Base-by-base conservation (phyloP, 2,888 invertebrate genomes). In the Cantharis flavilabris region DNA sequence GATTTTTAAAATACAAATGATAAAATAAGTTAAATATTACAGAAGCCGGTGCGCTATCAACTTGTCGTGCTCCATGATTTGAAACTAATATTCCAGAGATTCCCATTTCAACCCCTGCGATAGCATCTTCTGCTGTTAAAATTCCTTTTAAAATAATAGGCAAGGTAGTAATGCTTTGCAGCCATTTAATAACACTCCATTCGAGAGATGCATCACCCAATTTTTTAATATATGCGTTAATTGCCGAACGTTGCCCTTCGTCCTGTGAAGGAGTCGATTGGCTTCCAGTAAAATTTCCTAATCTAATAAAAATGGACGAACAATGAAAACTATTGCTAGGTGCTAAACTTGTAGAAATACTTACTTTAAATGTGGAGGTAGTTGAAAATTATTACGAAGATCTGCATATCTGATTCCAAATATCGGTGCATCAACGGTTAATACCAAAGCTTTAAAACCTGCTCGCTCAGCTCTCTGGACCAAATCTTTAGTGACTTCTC, bases 21-120 rank as follows among this genome's bases (percentile, higher is more conserved):
- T 20, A 3, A 16, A 33, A 28, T 16, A 11, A 14, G 10, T 49
- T 83, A n/a, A n/a, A n/a, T n/a, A 86, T 87, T 90, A 96, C 96
- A 75, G 97, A 92, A 11, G 97, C 93, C 13, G 96, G 94, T 10
- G 94, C 94, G n/a, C 93, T 92, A 86, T 97, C 97, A 49, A 97
- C 88, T 89, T 98, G 98, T 78, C 98, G 90, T 0, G 94, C 98
- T 1, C 98, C 98, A 87, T 98, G 98, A 88, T 98, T 98, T 0
- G 98, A 98, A 3, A 98, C 98, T 78, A 97, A 90, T 74, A 98
- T 92, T 0, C 92, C 98, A 3, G 92, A 89, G 69, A 94, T 95
- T 4, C 97, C 97, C 72, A 92, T 89, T 81, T 95, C 90, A 0
- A 91, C 90, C 0, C 95, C 97, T 82, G 93, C 89, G 14, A 92